These are phyloP conservation scores for Melanotaenia trifasciata DNA, from an alignment of 2,797 vertebrate species.

Conservation along the genomic window DNA sequence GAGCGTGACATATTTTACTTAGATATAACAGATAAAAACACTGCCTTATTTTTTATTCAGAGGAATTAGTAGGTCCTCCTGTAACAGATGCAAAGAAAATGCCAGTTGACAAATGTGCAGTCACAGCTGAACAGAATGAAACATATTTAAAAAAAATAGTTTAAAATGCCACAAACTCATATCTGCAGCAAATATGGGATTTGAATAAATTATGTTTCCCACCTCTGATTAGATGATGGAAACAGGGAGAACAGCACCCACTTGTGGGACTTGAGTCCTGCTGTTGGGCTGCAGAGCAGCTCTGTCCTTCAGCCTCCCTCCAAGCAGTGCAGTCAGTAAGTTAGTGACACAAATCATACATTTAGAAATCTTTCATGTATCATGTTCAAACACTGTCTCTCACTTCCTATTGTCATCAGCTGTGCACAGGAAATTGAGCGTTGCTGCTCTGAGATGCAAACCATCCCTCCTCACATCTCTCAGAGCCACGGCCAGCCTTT, in stretches of 20 bases:
- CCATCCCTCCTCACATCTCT: not conserved
- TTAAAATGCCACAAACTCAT: not conserved
- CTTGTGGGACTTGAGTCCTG: not conserved
- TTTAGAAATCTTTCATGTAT: not conserved
- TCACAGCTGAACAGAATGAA: no score
- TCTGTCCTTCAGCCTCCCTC: not conserved
- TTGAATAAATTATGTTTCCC: not conserved
- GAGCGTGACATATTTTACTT: no score
- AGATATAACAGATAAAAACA: no score
- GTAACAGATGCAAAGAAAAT: no score
- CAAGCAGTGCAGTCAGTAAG: slow-evolving; percentile 16
- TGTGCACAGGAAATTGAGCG: slow-evolving; percentile 12
- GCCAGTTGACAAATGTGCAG: no score
- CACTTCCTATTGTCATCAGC: slow-evolving; percentile 27
- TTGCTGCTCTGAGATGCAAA: slow-evolving; percentile 6
- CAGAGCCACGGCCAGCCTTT: not conserved
- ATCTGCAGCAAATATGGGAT: not conserved
- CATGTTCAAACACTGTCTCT: slow-evolving; percentile 1
- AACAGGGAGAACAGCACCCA: not conserved
- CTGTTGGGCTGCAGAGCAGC: not conserved
- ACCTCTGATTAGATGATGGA: slow-evolving; percentile 14
- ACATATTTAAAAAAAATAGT: no score
- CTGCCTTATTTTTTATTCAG: no score
- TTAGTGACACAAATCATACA: not conserved
- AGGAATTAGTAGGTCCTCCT: no score